Evolutionary conservation across 2,113 vertebrate genomes (phyloP), one percentile per base, ranked within the genome.

Genomic region (Sialia sialis): DNA sequence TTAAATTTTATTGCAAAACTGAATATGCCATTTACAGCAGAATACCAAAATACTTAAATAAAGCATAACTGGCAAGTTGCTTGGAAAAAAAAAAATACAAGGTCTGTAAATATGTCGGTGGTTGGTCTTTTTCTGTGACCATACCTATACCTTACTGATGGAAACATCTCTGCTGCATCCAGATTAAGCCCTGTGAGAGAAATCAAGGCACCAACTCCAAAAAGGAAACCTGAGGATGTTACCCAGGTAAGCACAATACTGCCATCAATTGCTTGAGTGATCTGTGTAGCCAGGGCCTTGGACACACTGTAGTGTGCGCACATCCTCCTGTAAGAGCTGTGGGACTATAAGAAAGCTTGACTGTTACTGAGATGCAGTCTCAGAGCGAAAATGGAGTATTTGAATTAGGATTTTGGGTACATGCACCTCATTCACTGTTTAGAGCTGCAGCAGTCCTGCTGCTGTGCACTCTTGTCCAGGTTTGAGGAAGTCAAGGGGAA

Each of bases 361-460:
- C 32, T 58, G 3, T 49, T 62, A 81, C 16, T 67, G 20, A 41
- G 67, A 20, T 1, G 18, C 20, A 73, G n/a, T 56, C 22, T 89
- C 52, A 59, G 49, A 55, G 13, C 34, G 27, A 73, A 84, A 73
- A 16, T 19, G 46, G 34, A 67, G n/a, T 34, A 68, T 39, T 11
- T 43, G 52, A 84, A 15, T 75, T 63, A 19, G 13, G 20, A 43
- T 48, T 67, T 29, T 46, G 16, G 14, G 21, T 13, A 16, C 13
- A 3, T 36, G 16, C 5, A 16, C 52, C 16, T 82, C 59, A 52
- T 39, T 72, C 16, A 14, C 11, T 21, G 1, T 18, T 90, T 62
- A 63, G 54, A 74, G 21, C 11, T 2, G 0, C 7, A 66, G 41
- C 0, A 0, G 13, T 62, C 76, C 29, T 77, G 12, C n/a, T 85